phyloP scores from a whole-genome alignment of 1,140 invertebrate genomes.

The Panagrolaimus sp. region DNA sequence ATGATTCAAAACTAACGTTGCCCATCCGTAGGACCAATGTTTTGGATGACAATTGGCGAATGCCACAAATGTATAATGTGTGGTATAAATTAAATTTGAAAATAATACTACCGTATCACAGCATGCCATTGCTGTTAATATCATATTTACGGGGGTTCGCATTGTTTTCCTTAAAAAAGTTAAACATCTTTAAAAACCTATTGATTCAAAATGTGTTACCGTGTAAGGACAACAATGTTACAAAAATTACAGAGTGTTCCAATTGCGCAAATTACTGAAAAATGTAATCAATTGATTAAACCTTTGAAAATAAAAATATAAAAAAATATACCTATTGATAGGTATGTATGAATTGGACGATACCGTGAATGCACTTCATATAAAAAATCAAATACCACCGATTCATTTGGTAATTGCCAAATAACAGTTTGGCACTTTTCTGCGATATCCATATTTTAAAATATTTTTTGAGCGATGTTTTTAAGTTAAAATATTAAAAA shows the following conservation, averaged over 20 bases:
- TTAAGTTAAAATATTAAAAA: too few species aligned
- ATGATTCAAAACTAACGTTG: slow-evolving; percentile 27
- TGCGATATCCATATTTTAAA: neutral
- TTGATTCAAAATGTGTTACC: too few species aligned
- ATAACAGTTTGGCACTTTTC: neutral
- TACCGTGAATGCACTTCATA: neutral
- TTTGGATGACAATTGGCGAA: slow-evolving; percentile 50
- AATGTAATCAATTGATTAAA: slow-evolving; percentile 2
- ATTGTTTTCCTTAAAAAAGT: slow-evolving; percentile 50
- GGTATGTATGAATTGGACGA: slow-evolving; percentile 3
- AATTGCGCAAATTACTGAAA: neutral
- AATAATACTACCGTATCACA: slow-evolving; percentile 58
- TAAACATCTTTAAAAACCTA: too few species aligned
- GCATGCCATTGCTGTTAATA: slow-evolving; percentile 57
- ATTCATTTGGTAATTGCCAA: slow-evolving; percentile 13
- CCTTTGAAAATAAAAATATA: neutral
- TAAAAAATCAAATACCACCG: neutral
- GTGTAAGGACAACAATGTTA: too few species aligned
- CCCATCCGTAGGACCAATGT: slow-evolving; percentile 52
- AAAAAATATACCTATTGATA: slow-evolving; percentile 6
- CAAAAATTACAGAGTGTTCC: too few species aligned
- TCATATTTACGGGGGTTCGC: slow-evolving; percentile 59
- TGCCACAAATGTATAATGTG: slow-evolving; percentile 58
- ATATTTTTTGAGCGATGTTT: too few species aligned
- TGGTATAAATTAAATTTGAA: slow-evolving; percentile 57